Conservation (phyloP, 1,140 invertebrate species). For the Hormaphis cornu region DNA sequence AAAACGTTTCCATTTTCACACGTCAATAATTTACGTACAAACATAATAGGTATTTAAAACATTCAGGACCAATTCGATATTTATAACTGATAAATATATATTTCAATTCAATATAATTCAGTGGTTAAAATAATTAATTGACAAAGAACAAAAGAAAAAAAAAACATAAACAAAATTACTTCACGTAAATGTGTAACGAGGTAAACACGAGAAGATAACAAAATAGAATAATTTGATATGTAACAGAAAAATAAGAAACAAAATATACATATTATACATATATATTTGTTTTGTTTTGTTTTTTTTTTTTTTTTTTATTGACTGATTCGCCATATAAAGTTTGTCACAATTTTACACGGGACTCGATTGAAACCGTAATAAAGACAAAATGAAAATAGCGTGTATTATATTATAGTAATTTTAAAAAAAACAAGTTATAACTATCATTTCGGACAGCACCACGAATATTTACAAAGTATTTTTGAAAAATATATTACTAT, state of each 20-base stretch:
- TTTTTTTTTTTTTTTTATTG: too few relatives aligned
- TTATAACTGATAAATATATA: constrained; percentile 7
- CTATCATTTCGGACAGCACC: background rate
- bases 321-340: too few relatives aligned
- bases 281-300: too few relatives aligned
- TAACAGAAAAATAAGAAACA: background rate
- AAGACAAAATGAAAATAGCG: too few relatives aligned
- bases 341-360: too few relatives aligned
- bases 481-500: too few relatives aligned
- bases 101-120: background rate
- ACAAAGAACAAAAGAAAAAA: background rate
- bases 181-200: too few relatives aligned
- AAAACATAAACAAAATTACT: background rate
- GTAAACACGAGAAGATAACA: background rate
- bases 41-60: background rate
- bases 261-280: background rate
- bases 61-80: background rate
- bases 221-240: background rate
- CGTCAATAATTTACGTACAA: background rate
- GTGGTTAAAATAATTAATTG: background rate
- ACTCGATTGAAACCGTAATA: too few relatives aligned
- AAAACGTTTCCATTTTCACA: background rate
- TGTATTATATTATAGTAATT: too few relatives aligned
- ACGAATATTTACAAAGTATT: background rate
- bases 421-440: too few relatives aligned